Conservation (phyloP, 2,797 vertebrate genomes). For the Rhinella marina region DNA sequence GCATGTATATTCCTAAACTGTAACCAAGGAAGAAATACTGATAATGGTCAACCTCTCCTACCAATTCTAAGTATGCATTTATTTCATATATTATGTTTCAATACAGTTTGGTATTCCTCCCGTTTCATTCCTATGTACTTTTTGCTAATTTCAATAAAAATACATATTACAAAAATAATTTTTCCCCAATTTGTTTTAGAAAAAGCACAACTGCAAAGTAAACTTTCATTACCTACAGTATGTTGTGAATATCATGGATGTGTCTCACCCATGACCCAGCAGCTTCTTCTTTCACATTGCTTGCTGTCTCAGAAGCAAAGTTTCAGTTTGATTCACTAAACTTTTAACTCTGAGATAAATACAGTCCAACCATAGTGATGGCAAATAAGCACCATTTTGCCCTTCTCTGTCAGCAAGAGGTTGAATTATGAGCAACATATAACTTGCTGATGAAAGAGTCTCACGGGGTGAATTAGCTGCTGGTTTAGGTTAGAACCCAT, state of each 20-base stretch:
- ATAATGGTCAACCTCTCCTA: background rate
- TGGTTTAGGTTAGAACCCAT: constrained; percentile 68
- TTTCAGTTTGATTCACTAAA: constrained; percentile 54
- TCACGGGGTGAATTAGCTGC: constrained; percentile 60
- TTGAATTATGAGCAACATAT: constrained; percentile 69
- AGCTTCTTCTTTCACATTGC: constrained; percentile 36
- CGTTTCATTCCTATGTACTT: no score
- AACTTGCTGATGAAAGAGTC: constrained; percentile 63
- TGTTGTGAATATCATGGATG: constrained; percentile 2
- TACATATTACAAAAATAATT: no score
- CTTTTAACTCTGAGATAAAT: constrained; percentile 71
- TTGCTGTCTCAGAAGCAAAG: constrained; percentile 42
- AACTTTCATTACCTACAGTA: background rate
- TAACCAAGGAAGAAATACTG: background rate
- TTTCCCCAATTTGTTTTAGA: background rate
- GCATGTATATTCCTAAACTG: background rate
- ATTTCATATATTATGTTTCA: background rate
- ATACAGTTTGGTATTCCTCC: no score
- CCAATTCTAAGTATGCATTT: background rate
- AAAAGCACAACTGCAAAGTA: background rate
- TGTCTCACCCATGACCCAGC: background rate
- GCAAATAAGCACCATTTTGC: constrained; percentile 70
- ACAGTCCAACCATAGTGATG: constrained; percentile 66
- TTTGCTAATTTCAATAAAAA: no score
- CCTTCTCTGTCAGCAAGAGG: constrained; percentile 71